These are phyloP conservation scores for Sebastiscus albofasciatus DNA, from an alignment of 2,797 vertebrate species.

Conservation along the genomic window DNA sequence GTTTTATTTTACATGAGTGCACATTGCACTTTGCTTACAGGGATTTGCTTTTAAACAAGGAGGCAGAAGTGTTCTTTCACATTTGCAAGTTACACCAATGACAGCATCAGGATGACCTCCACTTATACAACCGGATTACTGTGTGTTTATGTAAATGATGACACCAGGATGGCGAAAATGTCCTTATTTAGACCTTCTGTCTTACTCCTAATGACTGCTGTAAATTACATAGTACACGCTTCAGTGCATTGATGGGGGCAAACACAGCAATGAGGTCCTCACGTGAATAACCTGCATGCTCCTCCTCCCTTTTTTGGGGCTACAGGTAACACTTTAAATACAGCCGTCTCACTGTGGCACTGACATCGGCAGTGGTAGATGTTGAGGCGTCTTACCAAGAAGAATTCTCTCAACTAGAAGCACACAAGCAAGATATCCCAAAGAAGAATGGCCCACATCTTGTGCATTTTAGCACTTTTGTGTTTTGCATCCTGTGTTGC, in stretches of 20 bases:
- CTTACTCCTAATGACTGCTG: slow-evolving; percentile 41
- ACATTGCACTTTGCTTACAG: not conserved
- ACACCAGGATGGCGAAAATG: slow-evolving; percentile 7
- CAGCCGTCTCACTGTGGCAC: not conserved
- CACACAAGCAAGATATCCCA: not conserved
- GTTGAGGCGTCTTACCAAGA: not conserved
- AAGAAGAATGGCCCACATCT: slow-evolving; percentile 36
- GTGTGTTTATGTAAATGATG: slow-evolving; percentile 4
- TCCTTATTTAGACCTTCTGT: slow-evolving; percentile 41
- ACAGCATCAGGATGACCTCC: slow-evolving; percentile 37
- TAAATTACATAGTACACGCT: slow-evolving; percentile 57
- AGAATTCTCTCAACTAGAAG: slow-evolving; percentile 6
- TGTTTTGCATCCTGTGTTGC: slow-evolving; percentile 36
- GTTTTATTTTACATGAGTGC: slow-evolving; percentile 53
- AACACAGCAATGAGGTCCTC: slow-evolving; percentile 27
- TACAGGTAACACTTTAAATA: slow-evolving; percentile 54
- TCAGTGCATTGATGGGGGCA: slow-evolving; percentile 37
- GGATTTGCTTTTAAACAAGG: slow-evolving; percentile 13
- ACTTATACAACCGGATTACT: slow-evolving; percentile 4
- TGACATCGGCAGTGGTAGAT: not conserved
- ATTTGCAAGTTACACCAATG: slow-evolving; percentile 1
- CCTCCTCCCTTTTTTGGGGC: slow-evolving; percentile 35
- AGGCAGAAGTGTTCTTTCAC: not conserved
- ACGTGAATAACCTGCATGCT: slow-evolving; percentile 18
- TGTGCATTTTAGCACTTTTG: slow-evolving; percentile 48